phyloP scores from a whole-genome alignment of 2,888 invertebrate genomes.

The Trachelus stipa region DNA sequence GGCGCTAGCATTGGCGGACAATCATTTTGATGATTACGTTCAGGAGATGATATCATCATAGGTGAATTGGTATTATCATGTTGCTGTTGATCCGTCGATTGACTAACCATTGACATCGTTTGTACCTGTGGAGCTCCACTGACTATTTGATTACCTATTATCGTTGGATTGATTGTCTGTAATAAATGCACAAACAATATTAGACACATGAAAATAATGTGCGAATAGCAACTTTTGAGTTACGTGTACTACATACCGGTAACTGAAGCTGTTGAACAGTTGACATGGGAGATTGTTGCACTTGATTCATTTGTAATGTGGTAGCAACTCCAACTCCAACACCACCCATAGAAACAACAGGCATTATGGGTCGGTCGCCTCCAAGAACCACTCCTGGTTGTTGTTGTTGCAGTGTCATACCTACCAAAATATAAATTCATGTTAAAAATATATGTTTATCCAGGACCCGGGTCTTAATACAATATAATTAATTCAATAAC shows the following conservation, averaged over 20 bases:
- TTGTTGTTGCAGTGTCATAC: constrained; percentile 71
- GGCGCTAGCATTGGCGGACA: constrained; percentile 52
- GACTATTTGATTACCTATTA: constrained; percentile 59
- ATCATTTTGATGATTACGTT: constrained; percentile 47
- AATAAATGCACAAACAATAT: constrained; percentile 13
- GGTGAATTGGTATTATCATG: constrained; percentile 33
- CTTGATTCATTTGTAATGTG: constrained; percentile 57
- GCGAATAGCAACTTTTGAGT: neutral
- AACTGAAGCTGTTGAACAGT: constrained; percentile 52
- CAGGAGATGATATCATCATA: constrained; percentile 41
- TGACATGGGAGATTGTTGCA: constrained; percentile 52
- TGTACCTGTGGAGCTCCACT: constrained; percentile 54
- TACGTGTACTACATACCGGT: constrained; percentile 37
- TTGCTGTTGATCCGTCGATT: constrained; percentile 43
- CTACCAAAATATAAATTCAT: constrained; percentile 49
- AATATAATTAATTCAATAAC: neutral
- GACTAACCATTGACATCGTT: constrained; percentile 52
- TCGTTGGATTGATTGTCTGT: constrained; percentile 54
- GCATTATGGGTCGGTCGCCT: constrained; percentile 72
- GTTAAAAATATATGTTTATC: neutral
- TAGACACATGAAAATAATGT: neutral
- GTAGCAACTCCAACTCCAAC: constrained; percentile 57
- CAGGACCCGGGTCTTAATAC: neutral
- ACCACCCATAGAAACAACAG: constrained; percentile 74
- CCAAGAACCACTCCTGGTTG: constrained; percentile 58